These are phyloP conservation scores for Rhynchomys soricoides DNA, from an alignment of 2,113 vertebrate species.

Conservation along the genomic window DNA sequence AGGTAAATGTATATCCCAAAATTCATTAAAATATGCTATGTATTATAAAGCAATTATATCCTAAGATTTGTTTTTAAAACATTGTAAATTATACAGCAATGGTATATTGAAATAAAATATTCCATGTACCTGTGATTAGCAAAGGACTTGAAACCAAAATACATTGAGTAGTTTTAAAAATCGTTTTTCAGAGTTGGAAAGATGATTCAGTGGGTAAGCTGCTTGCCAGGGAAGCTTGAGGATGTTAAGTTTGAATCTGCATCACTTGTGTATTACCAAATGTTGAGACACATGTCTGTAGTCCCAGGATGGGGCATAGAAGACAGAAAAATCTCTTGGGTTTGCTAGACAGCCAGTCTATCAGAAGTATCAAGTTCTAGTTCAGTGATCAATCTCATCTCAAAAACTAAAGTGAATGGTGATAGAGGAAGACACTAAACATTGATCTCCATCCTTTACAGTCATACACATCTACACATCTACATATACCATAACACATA, in stretches of 20 bases:
- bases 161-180: not conserved
- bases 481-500: not conserved
- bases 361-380: not conserved
- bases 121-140: not conserved
- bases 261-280: not conserved
- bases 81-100: not conserved
- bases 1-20: not conserved
- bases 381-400: not conserved
- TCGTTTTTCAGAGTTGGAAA: not conserved
- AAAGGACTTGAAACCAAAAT: not conserved
- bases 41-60: not conserved
- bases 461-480: rapidly evolving
- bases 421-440: not conserved
- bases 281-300: not conserved
- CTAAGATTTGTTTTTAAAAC: not conserved
- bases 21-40: not conserved
- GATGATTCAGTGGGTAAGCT: not conserved
- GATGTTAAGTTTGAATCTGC: not conserved
- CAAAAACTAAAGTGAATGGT: not conserved
- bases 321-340: not conserved
- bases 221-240: not conserved
- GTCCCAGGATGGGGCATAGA: no score
- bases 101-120: not conserved
- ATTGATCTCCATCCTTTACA: not conserved
- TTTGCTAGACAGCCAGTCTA: not conserved